Evolutionary conservation across 2,888 invertebrate species (phyloP).

Genomic region (Polymixis flavicincta): DNA sequence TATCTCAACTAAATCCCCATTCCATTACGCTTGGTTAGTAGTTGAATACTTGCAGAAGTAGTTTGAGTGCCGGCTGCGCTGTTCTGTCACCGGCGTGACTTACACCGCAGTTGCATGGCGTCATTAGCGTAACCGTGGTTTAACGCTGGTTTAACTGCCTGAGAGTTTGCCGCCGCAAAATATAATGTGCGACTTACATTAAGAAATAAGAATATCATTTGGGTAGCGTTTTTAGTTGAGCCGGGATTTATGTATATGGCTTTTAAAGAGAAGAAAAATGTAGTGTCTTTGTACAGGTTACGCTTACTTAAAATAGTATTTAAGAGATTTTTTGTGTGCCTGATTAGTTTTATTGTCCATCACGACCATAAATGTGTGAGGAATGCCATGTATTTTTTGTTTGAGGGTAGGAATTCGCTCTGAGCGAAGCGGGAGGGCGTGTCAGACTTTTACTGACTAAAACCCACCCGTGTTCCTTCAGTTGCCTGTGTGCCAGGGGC

Average conservation of each 20-base stretch:
- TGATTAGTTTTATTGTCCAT: no score
- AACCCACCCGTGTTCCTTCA: no score
- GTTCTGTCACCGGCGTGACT: conserved; percentile 60
- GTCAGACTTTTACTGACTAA: no score
- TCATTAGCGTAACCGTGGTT: conserved; percentile 75
- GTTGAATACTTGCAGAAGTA: conserved; percentile 63
- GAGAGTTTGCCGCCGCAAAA: conserved; percentile 44
- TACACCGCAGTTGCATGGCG: conserved; percentile 65
- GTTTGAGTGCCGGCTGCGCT: conserved; percentile 62
- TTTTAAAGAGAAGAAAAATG: neutral
- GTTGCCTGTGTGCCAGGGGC: no score
- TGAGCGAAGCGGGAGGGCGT: no score
- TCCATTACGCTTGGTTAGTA: conserved; percentile 57
- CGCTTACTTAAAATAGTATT: no score
- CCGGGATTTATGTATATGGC: neutral
- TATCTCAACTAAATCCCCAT: conserved; percentile 52
- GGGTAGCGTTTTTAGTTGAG: conserved; percentile 10
- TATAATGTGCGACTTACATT: conserved; percentile 40
- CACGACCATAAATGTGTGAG: neutral
- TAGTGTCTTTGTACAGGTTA: neutral
- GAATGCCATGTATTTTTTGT: neutral
- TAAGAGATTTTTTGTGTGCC: neutral
- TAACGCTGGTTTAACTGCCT: conserved; percentile 72
- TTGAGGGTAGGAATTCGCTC: no score
- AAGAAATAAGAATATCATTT: conserved; percentile 41